Evolutionary conservation across 1,140 invertebrate genomes (phyloP), one percentile per base, ranked within the genome.

Genomic region (Pachypsylla venusta): DNA sequence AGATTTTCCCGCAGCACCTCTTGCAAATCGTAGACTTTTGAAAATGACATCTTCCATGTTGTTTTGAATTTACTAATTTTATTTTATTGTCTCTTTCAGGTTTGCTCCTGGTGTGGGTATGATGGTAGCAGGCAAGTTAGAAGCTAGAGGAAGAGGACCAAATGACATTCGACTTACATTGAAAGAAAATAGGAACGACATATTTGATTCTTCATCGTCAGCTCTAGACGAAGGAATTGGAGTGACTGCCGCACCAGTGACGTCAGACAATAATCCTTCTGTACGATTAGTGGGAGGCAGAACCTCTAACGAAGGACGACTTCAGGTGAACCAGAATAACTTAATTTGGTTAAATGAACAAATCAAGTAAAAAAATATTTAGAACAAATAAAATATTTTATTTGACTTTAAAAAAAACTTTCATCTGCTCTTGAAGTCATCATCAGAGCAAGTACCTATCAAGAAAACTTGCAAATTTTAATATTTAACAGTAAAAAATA

Each of bases 21-120:
- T n/a, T n/a, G n/a, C n/a, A n/a, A n/a, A n/a, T n/a, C n/a, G n/a
- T n/a, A n/a, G n/a, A n/a, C n/a, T n/a, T 35, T 35, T 35, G 30
- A 35, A 35, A n/a, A 35, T 35, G 7, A 7, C 30, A 35, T 7
- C n/a, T 20, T 60, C 28, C 12, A 54, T 61, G 5, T 54, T 25
- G 39, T 60, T 42, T 56, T 3, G 26, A 10, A 4, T 61, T 40
- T 14, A 62, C 76, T 26, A 59, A 65, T 3, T 65, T 70, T 16
- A 22, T 1, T 19, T 57, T 58, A 24, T 39, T 22, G 12, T 42
- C 12, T 35, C 24, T 39, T 59, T 67, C 28, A 80, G 81, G 62
- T 92, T 92, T 73, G 84, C 88, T 53, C 85, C 93, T 48, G 85
- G 89, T 27, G 84, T 98, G 40, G 96, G 96, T 14, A 93, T 99